Evolutionary conservation across 1,140 invertebrate species (phyloP).

Genomic region (Olivierus martensii): DNA sequence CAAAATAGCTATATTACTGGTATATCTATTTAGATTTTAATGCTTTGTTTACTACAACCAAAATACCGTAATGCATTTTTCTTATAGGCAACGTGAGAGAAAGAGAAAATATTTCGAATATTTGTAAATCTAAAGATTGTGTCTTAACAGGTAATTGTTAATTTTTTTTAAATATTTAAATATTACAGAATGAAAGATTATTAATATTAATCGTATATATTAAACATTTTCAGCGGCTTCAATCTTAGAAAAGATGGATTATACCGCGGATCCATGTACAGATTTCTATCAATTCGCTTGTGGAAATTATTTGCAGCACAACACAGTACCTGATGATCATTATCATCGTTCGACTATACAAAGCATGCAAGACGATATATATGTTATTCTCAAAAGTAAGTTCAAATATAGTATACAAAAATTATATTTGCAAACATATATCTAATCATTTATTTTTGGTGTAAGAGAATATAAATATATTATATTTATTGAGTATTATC

Average conservation of each 20-base stretch:
- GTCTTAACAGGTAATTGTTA: neutral
- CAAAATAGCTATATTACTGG: too few relatives aligned
- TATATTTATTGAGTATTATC: too few relatives aligned
- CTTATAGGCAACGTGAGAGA: too few relatives aligned
- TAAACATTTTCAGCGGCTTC: slow-evolving; percentile 9
- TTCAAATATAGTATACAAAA: neutral
- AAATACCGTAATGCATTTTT: too few relatives aligned
- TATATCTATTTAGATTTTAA: too few relatives aligned
- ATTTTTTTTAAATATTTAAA: neutral
- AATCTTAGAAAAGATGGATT: slow-evolving; percentile 13
- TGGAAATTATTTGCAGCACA: slow-evolving; percentile 31
- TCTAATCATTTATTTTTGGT: too few relatives aligned
- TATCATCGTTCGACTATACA: slow-evolving; percentile 31
- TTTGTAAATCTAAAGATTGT: too few relatives aligned
- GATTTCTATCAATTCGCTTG: slow-evolving; percentile 43
- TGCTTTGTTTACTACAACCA: too few relatives aligned
- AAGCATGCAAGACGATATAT: slow-evolving; percentile 34
- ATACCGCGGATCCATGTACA: slow-evolving; percentile 36
- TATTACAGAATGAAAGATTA: too few relatives aligned
- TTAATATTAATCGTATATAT: too few relatives aligned
- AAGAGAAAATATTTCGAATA: too few relatives aligned
- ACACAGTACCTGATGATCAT: slow-evolving; percentile 33
- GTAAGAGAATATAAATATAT: too few relatives aligned
- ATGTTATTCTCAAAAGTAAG: slow-evolving; percentile 34
- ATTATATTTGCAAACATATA: neutral